Percentiles rank a stretch among this genome's conserved stretches.
phyloP scores from a whole-genome alignment of 1,140 invertebrate genomes.

The Dendrolimus punctatus region DNA sequence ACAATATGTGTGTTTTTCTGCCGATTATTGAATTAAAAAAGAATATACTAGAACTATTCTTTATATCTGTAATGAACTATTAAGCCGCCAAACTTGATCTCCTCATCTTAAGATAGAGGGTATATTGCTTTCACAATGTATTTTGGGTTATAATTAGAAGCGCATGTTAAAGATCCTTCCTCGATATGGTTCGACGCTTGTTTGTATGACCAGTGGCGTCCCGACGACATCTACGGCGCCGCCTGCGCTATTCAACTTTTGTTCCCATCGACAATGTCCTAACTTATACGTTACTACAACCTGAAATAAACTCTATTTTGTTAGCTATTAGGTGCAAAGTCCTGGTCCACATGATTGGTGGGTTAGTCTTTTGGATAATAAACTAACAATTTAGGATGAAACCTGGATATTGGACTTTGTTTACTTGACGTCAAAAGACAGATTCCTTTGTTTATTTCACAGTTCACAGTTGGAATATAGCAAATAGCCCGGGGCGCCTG shows the following conservation, averaged over 20 bases:
- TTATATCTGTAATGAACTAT: no score
- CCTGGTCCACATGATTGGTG: background rate
- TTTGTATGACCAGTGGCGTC: slow-evolving; percentile 49
- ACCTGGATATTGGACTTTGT: slow-evolving; percentile 64
- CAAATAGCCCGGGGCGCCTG: slow-evolving; percentile 46
- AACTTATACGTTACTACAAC: slow-evolving; percentile 16
- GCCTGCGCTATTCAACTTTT: slow-evolving; percentile 47
- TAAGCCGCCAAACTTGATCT: no score
- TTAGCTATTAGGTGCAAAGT: slow-evolving; percentile 1
- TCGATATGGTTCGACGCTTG: slow-evolving; percentile 52
- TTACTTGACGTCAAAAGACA: slow-evolving; percentile 57
- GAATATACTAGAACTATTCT: no score
- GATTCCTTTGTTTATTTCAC: slow-evolving; percentile 46
- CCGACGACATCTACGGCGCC: slow-evolving; percentile 55
- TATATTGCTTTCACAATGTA: slow-evolving; percentile 43
- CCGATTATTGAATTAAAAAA: no score
- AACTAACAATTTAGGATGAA: slow-evolving; percentile 26
- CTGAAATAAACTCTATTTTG: slow-evolving; percentile 8
- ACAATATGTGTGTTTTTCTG: no score
- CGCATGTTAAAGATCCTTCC: slow-evolving; percentile 65
- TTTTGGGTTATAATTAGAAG: slow-evolving; percentile 62
- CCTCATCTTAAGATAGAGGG: no score
- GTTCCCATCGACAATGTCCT: slow-evolving; percentile 24
- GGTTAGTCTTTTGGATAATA: slow-evolving; percentile 5
- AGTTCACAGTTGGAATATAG: slow-evolving; percentile 42